Base-by-base conservation (phyloP, 1,140 invertebrate species). In the Ooceraea biroi region DNA sequence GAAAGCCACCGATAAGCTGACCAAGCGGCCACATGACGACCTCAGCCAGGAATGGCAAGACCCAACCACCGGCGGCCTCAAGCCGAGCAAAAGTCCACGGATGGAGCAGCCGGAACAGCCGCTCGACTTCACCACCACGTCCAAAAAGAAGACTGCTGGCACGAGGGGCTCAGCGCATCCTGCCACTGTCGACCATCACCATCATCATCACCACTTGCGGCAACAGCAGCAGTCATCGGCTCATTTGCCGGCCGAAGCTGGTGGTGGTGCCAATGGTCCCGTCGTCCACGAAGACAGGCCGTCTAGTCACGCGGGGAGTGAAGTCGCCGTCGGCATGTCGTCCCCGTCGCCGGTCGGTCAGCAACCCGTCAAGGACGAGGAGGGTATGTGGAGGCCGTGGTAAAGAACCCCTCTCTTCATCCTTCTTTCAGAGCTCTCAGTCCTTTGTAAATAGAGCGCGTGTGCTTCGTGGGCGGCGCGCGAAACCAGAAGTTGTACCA, bases 301-400 rank as follows among this genome's bases (percentile, higher is more conserved):
- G 57, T 85, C 92, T 90, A 93, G 90, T 91, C 91, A 92, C 50
- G 72, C 88, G 25, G 90, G 85, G 36, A 80, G 74, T 27, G 92
- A 93, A 5, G 36, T 87, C 30, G 84, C 84, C 36, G 69, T 91
- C 0, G 91, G 87, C 3, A 91, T 93, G 74, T 88, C 88, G 8
- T 92, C 88, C 3, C 90, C 82, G 58, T 93, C 92, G 2, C 87
- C 91, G 0, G 82, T 92, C 12, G 85, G 88, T 1, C 91, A 91
- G 52, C 92, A 93, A 63, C 86, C 89, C 0, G 83, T 93, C 12
- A 94, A 94, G 66, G 94, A 94, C 69, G 94, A 94, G 46, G 94
- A 94, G 82, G 92, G 92, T n/a, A 94, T 94, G 94, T 94, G 94
- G 94, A 92, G 94, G 58, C 94, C 94, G 19, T 94, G 94, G 94